These are phyloP conservation scores for Rhinatrema bivittatum DNA, from an alignment of 2,797 vertebrate genomes.

Conservation along the genomic window DNA sequence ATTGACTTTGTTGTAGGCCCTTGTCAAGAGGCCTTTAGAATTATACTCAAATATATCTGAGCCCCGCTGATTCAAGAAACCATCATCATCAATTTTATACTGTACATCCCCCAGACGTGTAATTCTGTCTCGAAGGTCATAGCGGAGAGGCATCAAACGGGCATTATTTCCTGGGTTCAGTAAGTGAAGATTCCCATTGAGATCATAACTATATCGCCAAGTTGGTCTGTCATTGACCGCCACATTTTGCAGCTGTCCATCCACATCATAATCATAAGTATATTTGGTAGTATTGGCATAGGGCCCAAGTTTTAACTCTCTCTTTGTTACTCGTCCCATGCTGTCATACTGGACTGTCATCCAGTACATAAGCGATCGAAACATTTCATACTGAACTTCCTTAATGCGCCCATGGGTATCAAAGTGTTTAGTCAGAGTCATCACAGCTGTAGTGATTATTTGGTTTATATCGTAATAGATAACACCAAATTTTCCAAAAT, in stretches of 20 bases:
- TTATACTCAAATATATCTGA: constrained; percentile 94
- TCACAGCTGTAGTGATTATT: constrained; percentile 98
- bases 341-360: constrained; percentile 98
- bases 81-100: constrained; percentile 92
- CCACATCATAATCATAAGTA: constrained; percentile 93
- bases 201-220: constrained; percentile 97
- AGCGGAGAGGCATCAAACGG: constrained; percentile 87
- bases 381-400: constrained; percentile 97
- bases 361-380: constrained; percentile 98
- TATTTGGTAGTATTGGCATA: constrained; percentile 98
- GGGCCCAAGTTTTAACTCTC: constrained; percentile 92
- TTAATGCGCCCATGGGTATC: constrained; percentile 97
- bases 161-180: constrained; percentile 91
- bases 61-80: constrained; percentile 87
- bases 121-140: constrained; percentile 92
- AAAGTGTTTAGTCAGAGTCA: constrained; percentile 98
- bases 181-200: constrained; percentile 94
- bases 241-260: constrained; percentile 92
- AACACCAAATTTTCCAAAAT: constrained; percentile 97
- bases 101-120: constrained; percentile 91
- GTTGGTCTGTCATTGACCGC: constrained; percentile 90
- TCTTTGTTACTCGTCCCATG: constrained; percentile 94
- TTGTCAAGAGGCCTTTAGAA: constrained; percentile 89
- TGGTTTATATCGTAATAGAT: constrained; percentile 99
- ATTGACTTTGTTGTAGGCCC: constrained; percentile 86